Evolutionary conservation across 2,113 vertebrate species (phyloP), one percentile per base, ranked within the genome.

Genomic region (Felis chaus): DNA sequence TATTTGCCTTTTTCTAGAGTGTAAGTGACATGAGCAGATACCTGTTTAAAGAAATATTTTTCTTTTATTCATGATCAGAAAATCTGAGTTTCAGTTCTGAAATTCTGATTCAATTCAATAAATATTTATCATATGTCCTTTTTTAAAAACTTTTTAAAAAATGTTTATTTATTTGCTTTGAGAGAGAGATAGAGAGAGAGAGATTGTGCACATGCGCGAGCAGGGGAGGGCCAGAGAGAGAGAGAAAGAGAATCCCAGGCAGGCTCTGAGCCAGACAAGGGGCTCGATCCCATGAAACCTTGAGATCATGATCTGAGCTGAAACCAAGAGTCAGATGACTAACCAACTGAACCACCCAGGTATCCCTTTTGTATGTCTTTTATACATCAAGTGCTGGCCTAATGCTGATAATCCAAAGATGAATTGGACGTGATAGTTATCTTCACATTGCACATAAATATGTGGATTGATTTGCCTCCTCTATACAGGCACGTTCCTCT

Each of bases 31-130:
- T 57, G 23, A 97, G 81, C 11, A 97, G 48, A 65, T 39, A 93
- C 1, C 39, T 85, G 10, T 25, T 86, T 94, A 96, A 79, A 11
- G 16, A 94, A 90, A 91, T 91, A 48, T 27, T 93, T 95, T 92
- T 29, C 41, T 53, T 95, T 73, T 45, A 85, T 79, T 86, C 18
- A 36, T 33, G 25, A 82, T 74, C 33, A 86, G n/a, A 27, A 90
- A 93, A 81, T 71, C 63, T 61, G 36, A 94, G 33, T 45, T 84
- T 94, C 21, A 84, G 29, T 33, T 69, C 53, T 95, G n/a, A 95
- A 88, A 91, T 95, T 95, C 57, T 78, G 14, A 86, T 94, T 84
- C 15, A 41, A 14, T 91, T 90, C 55, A 94, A n/a, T 48, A 83
- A 96, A 94, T 87, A 93, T 50, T 90, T 41, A 89, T 29, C 25